Base-by-base conservation (phyloP, 2,113 vertebrate species). In the Alethe diademata region DNA sequence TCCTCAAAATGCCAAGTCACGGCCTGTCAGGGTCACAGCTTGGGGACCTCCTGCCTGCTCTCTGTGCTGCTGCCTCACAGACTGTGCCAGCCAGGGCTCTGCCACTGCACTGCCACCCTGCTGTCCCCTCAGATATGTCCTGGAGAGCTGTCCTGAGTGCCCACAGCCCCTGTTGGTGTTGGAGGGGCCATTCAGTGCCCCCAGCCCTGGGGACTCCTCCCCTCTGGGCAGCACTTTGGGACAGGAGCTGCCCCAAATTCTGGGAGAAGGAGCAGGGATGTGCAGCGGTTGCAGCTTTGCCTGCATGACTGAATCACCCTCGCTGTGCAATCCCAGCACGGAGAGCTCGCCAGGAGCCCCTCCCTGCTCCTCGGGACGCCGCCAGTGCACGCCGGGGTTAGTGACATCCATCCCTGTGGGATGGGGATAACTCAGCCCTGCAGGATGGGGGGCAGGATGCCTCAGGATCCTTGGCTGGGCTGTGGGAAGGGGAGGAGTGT, bases 51-150 rank as follows among this genome's bases (percentile, higher is more conserved):
- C 82, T 14, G 35, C 38, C 51, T 1, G 1, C 35, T 73, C 1
- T 0, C 47, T 8, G 2, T 0, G 3, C 26, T 9, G 5, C 15
- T 67, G 20, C 20, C 57, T n/a, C 11, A 0, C 42, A 2, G 8
- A 48, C 7, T 14, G 47, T 50, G 64, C 35, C 65, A 19, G 20
- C 45, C 4, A 1, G 25, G 56, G 36, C 51, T 51, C n/a, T 6
- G 19, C 38, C 81, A 28, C 76, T 3, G 3, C 1, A 2, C n/a
- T 24, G 56, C 38, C 84, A n/a, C 67, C 11, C 5, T 1, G 14
- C 43, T 13, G 36, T 40, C 35, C 53, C 87, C 0, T n/a, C 29
- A 8, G 22, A 57, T 1, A 8, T 7, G 13, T 2, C 57, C 57
- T 0, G 31, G 12, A 53, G 38, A n/a, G 51, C 82, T 26, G 20